These are phyloP conservation scores for Galemys pyrenaicus DNA, from an alignment of 2,113 vertebrate genomes.

Conservation along the genomic window DNA sequence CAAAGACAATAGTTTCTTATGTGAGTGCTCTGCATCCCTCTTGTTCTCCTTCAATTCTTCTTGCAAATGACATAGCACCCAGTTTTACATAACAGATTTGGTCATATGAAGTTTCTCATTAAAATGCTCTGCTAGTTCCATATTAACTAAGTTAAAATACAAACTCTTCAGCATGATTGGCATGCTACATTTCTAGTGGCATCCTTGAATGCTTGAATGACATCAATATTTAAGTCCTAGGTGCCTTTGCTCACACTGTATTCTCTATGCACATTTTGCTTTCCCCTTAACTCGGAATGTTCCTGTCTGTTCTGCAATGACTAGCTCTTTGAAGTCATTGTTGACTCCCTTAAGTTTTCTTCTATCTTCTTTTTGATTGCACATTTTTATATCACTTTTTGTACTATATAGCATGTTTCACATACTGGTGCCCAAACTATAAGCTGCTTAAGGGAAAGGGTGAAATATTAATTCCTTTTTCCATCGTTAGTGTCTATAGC, in stretches of 20 bases:
- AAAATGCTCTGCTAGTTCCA: background rate
- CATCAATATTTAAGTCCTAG: background rate
- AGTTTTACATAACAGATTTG: no score
- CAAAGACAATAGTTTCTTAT: background rate
- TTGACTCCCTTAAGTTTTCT: background rate
- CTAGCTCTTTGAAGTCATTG: background rate
- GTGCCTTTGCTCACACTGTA: background rate
- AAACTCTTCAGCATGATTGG: background rate
- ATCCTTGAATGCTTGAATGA: background rate
- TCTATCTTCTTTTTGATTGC: background rate
- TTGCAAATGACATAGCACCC: background rate
- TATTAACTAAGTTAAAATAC: background rate
- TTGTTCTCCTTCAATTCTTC: background rate
- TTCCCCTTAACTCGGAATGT: background rate
- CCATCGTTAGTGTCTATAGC: background rate
- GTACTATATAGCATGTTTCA: background rate
- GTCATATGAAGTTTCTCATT: no score
- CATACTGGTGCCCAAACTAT: background rate
- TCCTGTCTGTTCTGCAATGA: background rate
- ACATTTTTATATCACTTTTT: background rate
- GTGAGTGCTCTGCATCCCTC: background rate
- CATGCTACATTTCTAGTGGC: background rate
- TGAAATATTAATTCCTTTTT: background rate
- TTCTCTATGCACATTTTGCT: background rate
- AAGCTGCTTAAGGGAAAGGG: background rate